phyloP scores from a whole-genome alignment of 2,888 invertebrate genomes.

The Horisme vitalbata region DNA sequence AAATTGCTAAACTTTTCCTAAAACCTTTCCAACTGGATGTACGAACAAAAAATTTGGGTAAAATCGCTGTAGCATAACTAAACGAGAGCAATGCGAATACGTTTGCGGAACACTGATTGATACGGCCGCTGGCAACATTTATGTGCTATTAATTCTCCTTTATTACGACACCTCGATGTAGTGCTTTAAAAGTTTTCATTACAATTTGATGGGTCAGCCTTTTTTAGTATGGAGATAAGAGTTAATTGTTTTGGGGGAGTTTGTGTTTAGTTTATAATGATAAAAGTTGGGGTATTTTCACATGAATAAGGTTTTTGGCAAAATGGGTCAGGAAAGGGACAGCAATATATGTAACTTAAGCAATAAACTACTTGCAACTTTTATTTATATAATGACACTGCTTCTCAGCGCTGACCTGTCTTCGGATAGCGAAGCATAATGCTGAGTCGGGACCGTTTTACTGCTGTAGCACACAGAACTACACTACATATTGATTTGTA shows the following conservation, averaged over 20 bases:
- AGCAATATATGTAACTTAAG: too few species aligned
- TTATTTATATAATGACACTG: too few species aligned
- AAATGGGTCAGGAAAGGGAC: too few species aligned
- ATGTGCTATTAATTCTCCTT: conserved; percentile 44
- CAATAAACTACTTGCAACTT: too few species aligned
- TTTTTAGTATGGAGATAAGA: conserved; percentile 30
- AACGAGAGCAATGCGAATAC: conserved; percentile 56
- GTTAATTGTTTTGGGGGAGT: conserved; percentile 19
- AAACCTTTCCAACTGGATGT: conserved; percentile 1
- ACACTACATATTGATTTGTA: too few species aligned
- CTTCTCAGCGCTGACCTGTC: too few species aligned
- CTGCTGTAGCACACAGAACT: too few species aligned
- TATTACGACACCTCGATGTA: conserved; percentile 34
- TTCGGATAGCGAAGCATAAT: too few species aligned
- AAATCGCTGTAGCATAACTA: conserved; percentile 51
- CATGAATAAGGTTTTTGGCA: too few species aligned
- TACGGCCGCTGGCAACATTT: conserved; percentile 38
- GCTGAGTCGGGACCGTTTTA: too few species aligned
- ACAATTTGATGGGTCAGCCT: conserved; percentile 22
- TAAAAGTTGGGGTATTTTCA: too few species aligned
- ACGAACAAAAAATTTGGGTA: conserved; percentile 37
- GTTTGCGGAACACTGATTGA: conserved; percentile 37
- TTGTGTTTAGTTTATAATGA: not conserved
- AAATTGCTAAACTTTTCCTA: too few species aligned
- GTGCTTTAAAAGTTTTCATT: conserved; percentile 33